Conservation (phyloP, 2,113 vertebrate species). For the Paralichthys olivaceus region DNA sequence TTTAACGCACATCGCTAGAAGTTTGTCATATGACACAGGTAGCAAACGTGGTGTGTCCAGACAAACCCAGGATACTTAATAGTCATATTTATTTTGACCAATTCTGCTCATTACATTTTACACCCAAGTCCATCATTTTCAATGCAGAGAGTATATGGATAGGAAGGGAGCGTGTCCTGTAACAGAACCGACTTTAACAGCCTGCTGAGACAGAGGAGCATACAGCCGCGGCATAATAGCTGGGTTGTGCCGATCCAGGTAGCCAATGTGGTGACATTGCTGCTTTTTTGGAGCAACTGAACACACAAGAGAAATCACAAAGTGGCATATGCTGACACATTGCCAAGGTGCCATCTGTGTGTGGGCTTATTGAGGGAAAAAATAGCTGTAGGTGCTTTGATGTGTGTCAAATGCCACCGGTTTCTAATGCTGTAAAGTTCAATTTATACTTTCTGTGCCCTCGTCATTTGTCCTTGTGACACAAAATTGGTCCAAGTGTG, state of each 20-base stretch:
- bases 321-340: background rate
- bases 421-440: background rate
- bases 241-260: background rate
- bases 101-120: background rate
- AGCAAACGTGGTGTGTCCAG: background rate
- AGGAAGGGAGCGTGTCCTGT: background rate
- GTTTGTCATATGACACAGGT: too few relatives aligned
- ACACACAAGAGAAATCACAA: background rate
- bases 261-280: background rate
- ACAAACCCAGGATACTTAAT: background rate
- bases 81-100: background rate
- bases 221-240: background rate
- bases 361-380: background rate
- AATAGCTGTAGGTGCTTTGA: background rate
- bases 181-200: background rate
- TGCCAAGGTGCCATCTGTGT: background rate
- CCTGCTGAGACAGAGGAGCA: background rate
- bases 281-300: background rate
- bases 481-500: background rate
- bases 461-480: background rate
- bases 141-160: background rate
- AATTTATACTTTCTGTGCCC: background rate
- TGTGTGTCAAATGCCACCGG: background rate
- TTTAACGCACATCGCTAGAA: background rate
- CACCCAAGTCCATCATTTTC: background rate